Evolutionary conservation across 2,888 invertebrate species (phyloP).

Genomic region (Thalpophila matura): DNA sequence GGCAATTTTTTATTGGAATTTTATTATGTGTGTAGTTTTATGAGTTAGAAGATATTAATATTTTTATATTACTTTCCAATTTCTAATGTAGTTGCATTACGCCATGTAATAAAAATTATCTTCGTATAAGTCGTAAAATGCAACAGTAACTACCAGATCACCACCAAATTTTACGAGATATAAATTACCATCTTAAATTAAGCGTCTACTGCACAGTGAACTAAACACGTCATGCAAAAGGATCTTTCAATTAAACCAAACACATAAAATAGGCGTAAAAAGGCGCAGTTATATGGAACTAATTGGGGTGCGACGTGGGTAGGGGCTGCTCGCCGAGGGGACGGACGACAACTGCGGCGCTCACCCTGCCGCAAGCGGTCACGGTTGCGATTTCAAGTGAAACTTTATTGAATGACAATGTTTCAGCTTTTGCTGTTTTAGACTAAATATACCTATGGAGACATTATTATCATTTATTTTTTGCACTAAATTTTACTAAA

Average conservation of each 20-base stretch:
- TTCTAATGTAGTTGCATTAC: slow-evolving; percentile 16
- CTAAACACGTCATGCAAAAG: slow-evolving; percentile 69
- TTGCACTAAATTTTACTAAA: too few species aligned
- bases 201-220: slow-evolving; percentile 64
- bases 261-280: slow-evolving; percentile 81
- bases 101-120: slow-evolving; percentile 36
- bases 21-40: slow-evolving; percentile 33
- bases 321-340: slow-evolving; percentile 67
- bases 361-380: slow-evolving; percentile 75
- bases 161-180: slow-evolving; percentile 58
- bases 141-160: slow-evolving; percentile 36
- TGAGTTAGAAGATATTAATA: slow-evolving; percentile 46
- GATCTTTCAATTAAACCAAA: slow-evolving; percentile 79
- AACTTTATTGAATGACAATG: slow-evolving; percentile 74
- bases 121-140: slow-evolving; percentile 40
- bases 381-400: slow-evolving; percentile 67
- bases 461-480: not conserved
- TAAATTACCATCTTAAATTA: slow-evolving; percentile 60
- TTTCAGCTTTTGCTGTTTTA: slow-evolving; percentile 56
- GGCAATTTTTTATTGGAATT: slow-evolving; percentile 6
- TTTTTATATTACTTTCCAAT: slow-evolving; percentile 46
- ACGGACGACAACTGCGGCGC: slow-evolving; percentile 60
- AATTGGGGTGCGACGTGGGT: slow-evolving; percentile 82
- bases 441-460: slow-evolving; percentile 41
- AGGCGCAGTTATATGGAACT: slow-evolving; percentile 81